A percentile compares a stretch with the other conserved stretches of the same genome.
Evolutionary conservation across 2,113 vertebrate genomes (phyloP).

Genomic region (Eidolon helvum): DNA sequence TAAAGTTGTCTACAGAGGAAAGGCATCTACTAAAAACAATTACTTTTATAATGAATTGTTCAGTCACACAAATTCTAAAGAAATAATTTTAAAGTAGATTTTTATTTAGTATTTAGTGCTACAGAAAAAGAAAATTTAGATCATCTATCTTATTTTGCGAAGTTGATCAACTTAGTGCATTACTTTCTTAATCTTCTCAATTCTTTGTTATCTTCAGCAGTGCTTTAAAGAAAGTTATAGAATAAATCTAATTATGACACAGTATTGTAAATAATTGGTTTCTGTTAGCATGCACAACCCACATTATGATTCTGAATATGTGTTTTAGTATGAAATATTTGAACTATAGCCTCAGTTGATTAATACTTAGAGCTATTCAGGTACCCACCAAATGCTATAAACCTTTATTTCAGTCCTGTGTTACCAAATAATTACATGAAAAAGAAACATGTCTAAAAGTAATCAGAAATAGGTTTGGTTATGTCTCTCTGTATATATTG

Average conservation of each 20-base stretch:
- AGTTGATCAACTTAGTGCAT: not conserved
- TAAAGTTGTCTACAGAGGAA: not conserved
- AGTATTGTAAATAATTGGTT: constrained; percentile 47
- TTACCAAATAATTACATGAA: constrained; percentile 68
- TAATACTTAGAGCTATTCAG: constrained; percentile 67
- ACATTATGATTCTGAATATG: constrained; percentile 52
- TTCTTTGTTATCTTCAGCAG: constrained; percentile 38
- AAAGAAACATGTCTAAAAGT: constrained; percentile 77
- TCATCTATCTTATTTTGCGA: constrained; percentile 18
- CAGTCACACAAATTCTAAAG: not conserved
- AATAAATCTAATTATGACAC: constrained; percentile 63
- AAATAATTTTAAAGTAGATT: not conserved
- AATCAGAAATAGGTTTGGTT: constrained; percentile 73
- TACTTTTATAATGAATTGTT: not conserved
- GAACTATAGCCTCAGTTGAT: constrained; percentile 53
- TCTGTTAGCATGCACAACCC: constrained; percentile 29
- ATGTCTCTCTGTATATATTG: constrained; percentile 58
- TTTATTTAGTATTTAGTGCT: constrained; percentile 33
- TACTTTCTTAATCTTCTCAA: constrained; percentile 8
- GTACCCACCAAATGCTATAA: constrained; percentile 32
- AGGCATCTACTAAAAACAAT: not conserved
- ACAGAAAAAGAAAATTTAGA: constrained; percentile 8
- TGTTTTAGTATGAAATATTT: constrained; percentile 48
- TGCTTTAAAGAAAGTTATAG: constrained; percentile 43
- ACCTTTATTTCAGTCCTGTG: constrained; percentile 69